A percentile compares a stretch with the other conserved stretches of the same genome.
These are phyloP conservation scores for Darevskia mixta DNA, from an alignment of 2,797 vertebrate species.

Conservation along the genomic window DNA sequence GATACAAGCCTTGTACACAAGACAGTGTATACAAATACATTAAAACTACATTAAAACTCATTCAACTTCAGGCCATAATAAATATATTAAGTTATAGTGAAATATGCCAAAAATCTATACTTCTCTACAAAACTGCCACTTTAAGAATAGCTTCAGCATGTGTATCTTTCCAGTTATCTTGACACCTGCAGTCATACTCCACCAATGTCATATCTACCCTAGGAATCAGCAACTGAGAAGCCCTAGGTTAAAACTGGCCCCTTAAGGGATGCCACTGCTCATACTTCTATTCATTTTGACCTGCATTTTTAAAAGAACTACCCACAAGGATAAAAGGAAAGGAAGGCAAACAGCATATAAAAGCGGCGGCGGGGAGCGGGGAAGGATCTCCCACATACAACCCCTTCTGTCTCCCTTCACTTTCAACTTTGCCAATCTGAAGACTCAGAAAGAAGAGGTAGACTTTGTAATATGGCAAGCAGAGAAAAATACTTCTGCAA, in stretches of 20 bases:
- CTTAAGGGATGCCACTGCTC: neutral
- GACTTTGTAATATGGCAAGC: neutral
- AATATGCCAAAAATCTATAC: neutral
- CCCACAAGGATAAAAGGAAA: too few relatives aligned
- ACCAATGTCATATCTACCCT: neutral
- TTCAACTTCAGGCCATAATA: too few relatives aligned
- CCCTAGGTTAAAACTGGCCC: neutral
- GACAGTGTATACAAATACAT: too few relatives aligned
- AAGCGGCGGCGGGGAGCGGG: fast-evolving
- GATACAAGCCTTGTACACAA: too few relatives aligned
- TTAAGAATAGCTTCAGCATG: neutral
- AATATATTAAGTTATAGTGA: neutral
- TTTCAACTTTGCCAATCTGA: neutral
- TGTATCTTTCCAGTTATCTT: neutral
- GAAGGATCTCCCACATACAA: too few relatives aligned
- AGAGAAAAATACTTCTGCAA: neutral
- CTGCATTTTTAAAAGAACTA: neutral
- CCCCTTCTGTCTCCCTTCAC: too few relatives aligned
- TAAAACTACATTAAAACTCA: too few relatives aligned
- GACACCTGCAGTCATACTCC: neutral
- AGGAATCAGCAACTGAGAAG: neutral
- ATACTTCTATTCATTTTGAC: neutral
- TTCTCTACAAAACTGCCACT: neutral
- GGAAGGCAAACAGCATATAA: too few relatives aligned
- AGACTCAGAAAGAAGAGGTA: too few relatives aligned